Base-by-base conservation (phyloP, 2,113 vertebrate species). In the Tangachromis dhanisi region DNA sequence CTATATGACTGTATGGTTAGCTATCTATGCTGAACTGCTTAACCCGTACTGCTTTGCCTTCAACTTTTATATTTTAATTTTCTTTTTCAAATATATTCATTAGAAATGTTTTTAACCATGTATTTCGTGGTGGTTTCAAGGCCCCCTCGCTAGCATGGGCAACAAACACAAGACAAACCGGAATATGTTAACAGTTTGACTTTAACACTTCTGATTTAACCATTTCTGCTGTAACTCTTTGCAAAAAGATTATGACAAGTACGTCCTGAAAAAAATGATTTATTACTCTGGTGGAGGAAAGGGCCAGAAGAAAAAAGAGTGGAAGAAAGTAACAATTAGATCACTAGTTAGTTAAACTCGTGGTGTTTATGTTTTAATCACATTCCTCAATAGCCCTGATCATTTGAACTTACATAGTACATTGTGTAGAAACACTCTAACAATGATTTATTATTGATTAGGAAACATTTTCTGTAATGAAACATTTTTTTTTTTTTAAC, bases 391-490 rank as follows among this genome's bases (percentile, higher is more conserved):
- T 9, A 71, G 21, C 8, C 38, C 38, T 42, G 38, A 71, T 71
- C 8, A 45, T 45, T 45, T 16, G 21, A 45, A 73, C 66, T 26
- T 4, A 71, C 12, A 42, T 42, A 3, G 12, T 71, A 40, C 12
- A 71, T 40, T 71, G n/a, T 24, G 19, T 68, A 68, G 35, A 40
- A 40, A 68, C 63, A 4, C n/a, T 40, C 19, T 71, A 71, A 14
- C 66, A 24, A 16, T 9, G 12, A 42, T 40, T 42, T 42, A 71
- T 71, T 71, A 71, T 71, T 71, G 31, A n/a, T 66, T 66, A 66
- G 31, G 61, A 66, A 66, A 66, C 61, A 8, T 68, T 68, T 68
- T 40, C 63, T 68, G 33, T 68, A 38, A 68, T 68, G 11, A 68
- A 68, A 13, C 61, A 35, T 8, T 6, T 21, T 6, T 57, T 57